Evolutionary conservation across 2,888 invertebrate species (phyloP).

Genomic region (Scaptodrosophila latifasciaeformis): DNA sequence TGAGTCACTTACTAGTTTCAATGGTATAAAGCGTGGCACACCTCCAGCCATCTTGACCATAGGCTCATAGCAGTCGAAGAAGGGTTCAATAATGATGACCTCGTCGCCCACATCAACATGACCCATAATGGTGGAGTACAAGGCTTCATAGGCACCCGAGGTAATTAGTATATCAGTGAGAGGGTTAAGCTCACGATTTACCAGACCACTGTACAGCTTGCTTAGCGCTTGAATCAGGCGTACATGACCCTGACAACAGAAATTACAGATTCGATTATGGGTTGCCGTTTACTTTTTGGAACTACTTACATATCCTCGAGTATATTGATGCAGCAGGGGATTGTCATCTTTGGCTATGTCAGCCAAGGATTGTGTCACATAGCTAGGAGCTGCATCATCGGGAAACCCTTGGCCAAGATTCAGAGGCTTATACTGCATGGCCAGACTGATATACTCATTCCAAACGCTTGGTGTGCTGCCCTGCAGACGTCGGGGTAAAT

Average conservation of each 20-base stretch:
- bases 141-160: slow-evolving; percentile 94
- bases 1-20: slow-evolving; percentile 82
- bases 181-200: slow-evolving; percentile 86
- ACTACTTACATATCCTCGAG: slow-evolving; percentile 90
- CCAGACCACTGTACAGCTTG: slow-evolving; percentile 88
- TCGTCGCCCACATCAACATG: slow-evolving; percentile 91
- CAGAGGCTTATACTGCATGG: slow-evolving; percentile 88
- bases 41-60: slow-evolving; percentile 95
- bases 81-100: slow-evolving; percentile 98
- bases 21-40: slow-evolving; percentile 88
- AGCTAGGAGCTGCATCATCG: slow-evolving; percentile 90
- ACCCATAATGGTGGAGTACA: slow-evolving; percentile 89
- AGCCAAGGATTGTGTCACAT: slow-evolving; percentile 86
- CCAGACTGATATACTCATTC: slow-evolving; percentile 93
- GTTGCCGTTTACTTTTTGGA: not conserved
- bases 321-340: slow-evolving; percentile 91
- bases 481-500: slow-evolving; percentile 71
- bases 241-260: slow-evolving; percentile 86
- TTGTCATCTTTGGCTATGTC: slow-evolving; percentile 82
- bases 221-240: slow-evolving; percentile 89
- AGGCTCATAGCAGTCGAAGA: slow-evolving; percentile 98
- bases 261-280: not conserved
- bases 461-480: slow-evolving; percentile 74
- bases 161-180: slow-evolving; percentile 91
- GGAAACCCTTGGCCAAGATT: slow-evolving; percentile 98